These are phyloP conservation scores for Scaptomyza reducta DNA, from an alignment of 2,888 invertebrate genomes.

Conservation along the genomic window DNA sequence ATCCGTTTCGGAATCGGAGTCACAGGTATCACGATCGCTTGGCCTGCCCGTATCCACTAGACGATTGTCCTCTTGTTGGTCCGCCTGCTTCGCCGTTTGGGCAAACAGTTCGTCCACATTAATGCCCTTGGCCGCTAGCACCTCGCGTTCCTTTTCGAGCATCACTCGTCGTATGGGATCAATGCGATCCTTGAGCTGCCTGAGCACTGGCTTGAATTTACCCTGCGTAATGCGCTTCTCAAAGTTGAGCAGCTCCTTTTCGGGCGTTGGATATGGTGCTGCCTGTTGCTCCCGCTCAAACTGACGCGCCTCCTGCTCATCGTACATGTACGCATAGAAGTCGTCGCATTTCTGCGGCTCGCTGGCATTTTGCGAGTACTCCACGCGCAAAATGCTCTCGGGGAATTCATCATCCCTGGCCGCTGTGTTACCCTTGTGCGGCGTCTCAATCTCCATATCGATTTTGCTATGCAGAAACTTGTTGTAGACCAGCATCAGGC, in stretches of 20 bases:
- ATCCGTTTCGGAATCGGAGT: conserved; percentile 49
- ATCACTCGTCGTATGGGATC: conserved; percentile 83
- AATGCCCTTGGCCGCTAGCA: conserved; percentile 82
- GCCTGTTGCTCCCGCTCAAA: conserved; percentile 60
- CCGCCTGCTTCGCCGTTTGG: conserved; percentile 36
- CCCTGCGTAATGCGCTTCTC: conserved; percentile 82
- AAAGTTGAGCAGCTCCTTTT: conserved; percentile 81
- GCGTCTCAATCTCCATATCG: conserved; percentile 44
- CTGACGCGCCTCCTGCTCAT: conserved; percentile 70
- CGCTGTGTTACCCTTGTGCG: conserved; percentile 3
- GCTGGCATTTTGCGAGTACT: conserved; percentile 74
- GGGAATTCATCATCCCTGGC: conserved; percentile 71
- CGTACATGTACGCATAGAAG: conserved; percentile 83
- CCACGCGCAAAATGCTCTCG: conserved; percentile 80
- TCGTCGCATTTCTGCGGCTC: conserved; percentile 79
- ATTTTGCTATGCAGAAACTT: conserved; percentile 82
- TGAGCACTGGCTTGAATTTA: conserved; percentile 83
- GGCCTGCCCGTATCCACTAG: conserved; percentile 23
- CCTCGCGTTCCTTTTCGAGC: conserved; percentile 82
- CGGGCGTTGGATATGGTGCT: conserved; percentile 64
- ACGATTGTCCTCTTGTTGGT: conserved; percentile 59
- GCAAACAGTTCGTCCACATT: conserved; percentile 82
- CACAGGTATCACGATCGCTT: conserved; percentile 27
- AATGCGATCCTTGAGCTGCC: conserved; percentile 83
- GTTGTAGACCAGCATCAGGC: conserved; percentile 83